Evolutionary conservation across 2,113 vertebrate species (phyloP), one percentile per base, ranked within the genome.

Genomic region (Rana temporaria): DNA sequence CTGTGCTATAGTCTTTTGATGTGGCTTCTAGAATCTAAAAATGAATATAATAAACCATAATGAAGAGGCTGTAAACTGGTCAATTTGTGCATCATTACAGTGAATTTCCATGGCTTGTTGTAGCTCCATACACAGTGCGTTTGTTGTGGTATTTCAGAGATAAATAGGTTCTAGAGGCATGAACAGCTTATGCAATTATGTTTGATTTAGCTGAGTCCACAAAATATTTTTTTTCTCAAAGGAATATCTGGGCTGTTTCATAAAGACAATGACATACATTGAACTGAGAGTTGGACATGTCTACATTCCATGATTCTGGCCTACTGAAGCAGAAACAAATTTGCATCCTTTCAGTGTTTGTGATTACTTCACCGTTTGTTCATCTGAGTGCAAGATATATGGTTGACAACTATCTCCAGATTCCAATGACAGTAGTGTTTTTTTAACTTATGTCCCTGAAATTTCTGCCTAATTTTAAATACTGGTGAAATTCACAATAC

Each of bases 121-220:
- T 8, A 8, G 32, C 4, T 65, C 66, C 42, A 64, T 17, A 60
- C 85, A 86, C 84, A 85, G 86, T 79, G 85, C 84, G 84, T 84
- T 74, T 22, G 42, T 73, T 85, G 85, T 85, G 72, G 11, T 30
- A 73, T 70, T 59, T 6, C 84, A 64, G 59, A 30, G 15, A 77
- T 78, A 87, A 78, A 82, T 53, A 64, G 60, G 24, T 77, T 15
- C 59, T 48, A 20, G 59, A 64, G 24, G 15, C 74, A 24, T 64
- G 20, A 19, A n/a, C 14, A 24, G 17, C 20, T 77, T 65, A 52
- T 42, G 32, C 53, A 53, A 73, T 53, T 77, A 65, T 63, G 15
- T 63, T 42, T 76, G 73, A 57, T 60, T 60, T 62, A 75, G 72
- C 73, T 76, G 73, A 63, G 73, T 63, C 73, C 6, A 20, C 73